Percentiles rank a stretch among this genome's conserved stretches.
Evolutionary conservation across 2,113 vertebrate species (phyloP).

Genomic region (Nothoprocta perdicaria): DNA sequence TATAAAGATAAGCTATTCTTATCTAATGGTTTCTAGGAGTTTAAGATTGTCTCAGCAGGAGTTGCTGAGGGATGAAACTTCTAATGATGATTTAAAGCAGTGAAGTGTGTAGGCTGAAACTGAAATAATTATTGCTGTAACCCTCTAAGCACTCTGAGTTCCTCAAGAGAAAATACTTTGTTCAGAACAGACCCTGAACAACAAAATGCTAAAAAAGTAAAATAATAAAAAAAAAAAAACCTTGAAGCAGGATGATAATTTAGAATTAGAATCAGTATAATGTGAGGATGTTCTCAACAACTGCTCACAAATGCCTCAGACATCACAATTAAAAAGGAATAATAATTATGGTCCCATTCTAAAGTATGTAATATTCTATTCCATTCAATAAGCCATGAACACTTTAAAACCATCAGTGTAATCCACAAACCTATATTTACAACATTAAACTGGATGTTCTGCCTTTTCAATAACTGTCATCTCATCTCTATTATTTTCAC

Average conservation of each 20-base stretch:
- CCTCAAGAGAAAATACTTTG: conserved; percentile 70
- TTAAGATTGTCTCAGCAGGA: conserved; percentile 66
- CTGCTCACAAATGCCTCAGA: conserved; percentile 67
- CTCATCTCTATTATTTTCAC: conserved; percentile 71
- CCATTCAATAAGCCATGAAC: conserved; percentile 56
- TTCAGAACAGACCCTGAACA: conserved; percentile 63
- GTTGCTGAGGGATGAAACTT: conserved; percentile 71
- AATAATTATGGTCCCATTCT: conserved; percentile 59
- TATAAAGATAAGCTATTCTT: conserved; percentile 54
- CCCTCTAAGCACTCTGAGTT: conserved; percentile 68
- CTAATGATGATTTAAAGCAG: conserved; percentile 74
- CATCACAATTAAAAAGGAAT: conserved; percentile 68
- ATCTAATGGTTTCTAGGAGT: conserved; percentile 59
- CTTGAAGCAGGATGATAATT: conserved; percentile 59
- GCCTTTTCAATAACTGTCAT: conserved; percentile 70
- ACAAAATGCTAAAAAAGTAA: conserved; percentile 65
- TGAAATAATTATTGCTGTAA: conserved; percentile 73
- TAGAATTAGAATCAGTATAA: conserved; percentile 52
- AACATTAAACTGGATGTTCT: conserved; percentile 62
- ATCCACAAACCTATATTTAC: conserved; percentile 70
- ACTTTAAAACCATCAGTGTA: conserved; percentile 71
- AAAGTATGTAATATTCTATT: conserved; percentile 67
- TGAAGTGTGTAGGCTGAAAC: conserved; percentile 74
- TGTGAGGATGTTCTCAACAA: conserved; percentile 63
- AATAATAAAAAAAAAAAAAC: not conserved